These are phyloP conservation scores for Molossus molossus DNA, from an alignment of 2,797 vertebrate genomes.

Conservation along the genomic window DNA sequence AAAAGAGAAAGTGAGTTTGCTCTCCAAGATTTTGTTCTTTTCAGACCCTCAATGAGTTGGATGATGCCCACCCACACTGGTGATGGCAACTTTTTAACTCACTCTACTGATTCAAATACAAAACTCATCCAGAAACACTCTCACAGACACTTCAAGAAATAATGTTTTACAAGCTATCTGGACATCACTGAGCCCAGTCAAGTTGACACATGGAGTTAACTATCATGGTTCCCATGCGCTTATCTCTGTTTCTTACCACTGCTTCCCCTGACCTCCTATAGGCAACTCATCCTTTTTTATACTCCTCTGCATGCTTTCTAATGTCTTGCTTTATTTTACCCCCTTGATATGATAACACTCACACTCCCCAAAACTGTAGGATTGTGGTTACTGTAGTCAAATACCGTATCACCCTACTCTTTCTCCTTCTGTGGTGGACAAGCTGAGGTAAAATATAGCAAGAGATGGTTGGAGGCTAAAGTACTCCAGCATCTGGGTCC, in stretches of 20 bases:
- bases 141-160: neutral
- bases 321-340: neutral
- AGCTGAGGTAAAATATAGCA: neutral
- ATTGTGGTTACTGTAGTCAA: neutral
- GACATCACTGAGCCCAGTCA: neutral
- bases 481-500: rapidly evolving
- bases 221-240: neutral
- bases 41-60: neutral
- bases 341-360: neutral
- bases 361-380: rapidly evolving
- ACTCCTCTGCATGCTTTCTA: neutral
- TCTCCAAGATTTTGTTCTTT: neutral
- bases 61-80: neutral
- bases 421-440: neutral
- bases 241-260: neutral
- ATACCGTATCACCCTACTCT: neutral
- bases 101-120: neutral
- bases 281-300: neutral
- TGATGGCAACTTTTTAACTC: neutral
- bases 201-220: neutral
- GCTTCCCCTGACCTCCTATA: neutral
- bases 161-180: neutral
- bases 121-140: neutral
- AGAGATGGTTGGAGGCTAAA: neutral
- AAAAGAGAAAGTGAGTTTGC: neutral